Conservation (phyloP, 2,113 vertebrate genomes). For the Dromiciops gliroides region DNA sequence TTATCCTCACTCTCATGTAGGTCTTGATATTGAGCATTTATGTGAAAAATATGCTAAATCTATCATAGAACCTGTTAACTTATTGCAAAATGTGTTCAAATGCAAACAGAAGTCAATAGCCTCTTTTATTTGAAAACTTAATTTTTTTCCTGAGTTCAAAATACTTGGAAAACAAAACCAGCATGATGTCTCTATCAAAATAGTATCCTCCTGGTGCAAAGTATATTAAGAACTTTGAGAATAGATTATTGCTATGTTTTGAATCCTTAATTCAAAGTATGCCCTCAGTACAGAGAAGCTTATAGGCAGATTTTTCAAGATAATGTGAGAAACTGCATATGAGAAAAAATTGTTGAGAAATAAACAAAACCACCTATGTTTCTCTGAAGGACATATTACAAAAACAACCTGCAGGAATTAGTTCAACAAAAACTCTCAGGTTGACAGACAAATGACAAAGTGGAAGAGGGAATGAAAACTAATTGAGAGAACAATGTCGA, state of each 20-base stretch:
- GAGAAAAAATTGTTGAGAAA: conserved; percentile 54
- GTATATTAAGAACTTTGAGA: conserved; percentile 59
- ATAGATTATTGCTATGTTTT: conserved; percentile 60
- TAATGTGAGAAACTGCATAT: conserved; percentile 45
- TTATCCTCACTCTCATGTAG: not conserved
- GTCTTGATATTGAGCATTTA: conserved; percentile 16
- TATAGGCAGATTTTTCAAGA: conserved; percentile 61
- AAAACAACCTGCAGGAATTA: not conserved
- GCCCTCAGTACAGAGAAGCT: conserved; percentile 70
- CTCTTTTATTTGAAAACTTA: conserved; percentile 57
- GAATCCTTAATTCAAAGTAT: conserved; percentile 74
- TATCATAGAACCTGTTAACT: conserved; percentile 45
- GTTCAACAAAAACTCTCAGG: not conserved
- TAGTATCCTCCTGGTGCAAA: conserved; percentile 14
- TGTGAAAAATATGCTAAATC: conserved; percentile 37
- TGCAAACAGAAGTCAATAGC: conserved; percentile 53
- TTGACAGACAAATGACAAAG: conserved; percentile 4
- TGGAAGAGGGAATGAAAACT: not conserved
- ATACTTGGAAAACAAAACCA: conserved; percentile 72
- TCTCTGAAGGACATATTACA: conserved; percentile 24
- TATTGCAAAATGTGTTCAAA: conserved; percentile 54
- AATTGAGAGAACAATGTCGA: not conserved
- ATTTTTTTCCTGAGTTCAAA: conserved; percentile 50
- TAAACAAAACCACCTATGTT: conserved; percentile 60
- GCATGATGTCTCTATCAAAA: conserved; percentile 41